A percentile compares a stretch with the other conserved stretches of the same genome.
Evolutionary conservation across 1,140 invertebrate species (phyloP).

Genomic region (Cyclargus thomasi): DNA sequence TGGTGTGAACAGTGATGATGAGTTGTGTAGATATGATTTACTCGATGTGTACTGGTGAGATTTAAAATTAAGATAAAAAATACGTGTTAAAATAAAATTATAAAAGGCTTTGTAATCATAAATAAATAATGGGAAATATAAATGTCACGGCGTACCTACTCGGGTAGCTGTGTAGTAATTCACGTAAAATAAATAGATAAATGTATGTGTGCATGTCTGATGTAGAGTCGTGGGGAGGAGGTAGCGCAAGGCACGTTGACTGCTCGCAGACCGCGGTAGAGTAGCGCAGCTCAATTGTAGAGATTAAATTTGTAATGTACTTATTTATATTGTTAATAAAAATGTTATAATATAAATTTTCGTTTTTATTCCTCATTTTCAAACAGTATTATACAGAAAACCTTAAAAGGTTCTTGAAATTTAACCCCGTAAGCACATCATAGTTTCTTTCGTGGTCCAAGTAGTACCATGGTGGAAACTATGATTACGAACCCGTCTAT

Average conservation of each 20-base stretch:
- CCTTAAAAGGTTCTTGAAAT: too few relatives aligned
- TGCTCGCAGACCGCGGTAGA: constrained; percentile 69
- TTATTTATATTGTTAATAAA: constrained; percentile 75
- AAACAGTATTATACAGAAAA: too few relatives aligned
- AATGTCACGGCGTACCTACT: constrained; percentile 4
- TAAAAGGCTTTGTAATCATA: constrained; percentile 10
- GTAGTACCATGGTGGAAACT: too few relatives aligned
- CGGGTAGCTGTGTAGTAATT: constrained; percentile 5
- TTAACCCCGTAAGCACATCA: too few relatives aligned
- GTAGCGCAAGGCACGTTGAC: constrained; percentile 48
- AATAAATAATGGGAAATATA: constrained; percentile 11
- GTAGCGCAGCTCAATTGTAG: constrained; percentile 73
- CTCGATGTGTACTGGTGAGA: background rate
- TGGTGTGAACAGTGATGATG: background rate
- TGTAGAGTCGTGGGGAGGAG: constrained; percentile 15
- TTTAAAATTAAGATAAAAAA: constrained; percentile 1
- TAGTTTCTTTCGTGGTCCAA: too few relatives aligned
- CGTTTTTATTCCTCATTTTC: constrained; percentile 31
- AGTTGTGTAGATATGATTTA: constrained; percentile 4
- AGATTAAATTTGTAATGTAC: constrained; percentile 68
- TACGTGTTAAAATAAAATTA: constrained; percentile 8
- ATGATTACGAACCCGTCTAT: too few relatives aligned
- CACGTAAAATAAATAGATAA: constrained; percentile 26
- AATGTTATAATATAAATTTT: constrained; percentile 63
- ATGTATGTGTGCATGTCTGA: constrained; percentile 55